Evolutionary conservation across 2,888 invertebrate species (phyloP).

Genomic region (Lycia hirtaria): DNA sequence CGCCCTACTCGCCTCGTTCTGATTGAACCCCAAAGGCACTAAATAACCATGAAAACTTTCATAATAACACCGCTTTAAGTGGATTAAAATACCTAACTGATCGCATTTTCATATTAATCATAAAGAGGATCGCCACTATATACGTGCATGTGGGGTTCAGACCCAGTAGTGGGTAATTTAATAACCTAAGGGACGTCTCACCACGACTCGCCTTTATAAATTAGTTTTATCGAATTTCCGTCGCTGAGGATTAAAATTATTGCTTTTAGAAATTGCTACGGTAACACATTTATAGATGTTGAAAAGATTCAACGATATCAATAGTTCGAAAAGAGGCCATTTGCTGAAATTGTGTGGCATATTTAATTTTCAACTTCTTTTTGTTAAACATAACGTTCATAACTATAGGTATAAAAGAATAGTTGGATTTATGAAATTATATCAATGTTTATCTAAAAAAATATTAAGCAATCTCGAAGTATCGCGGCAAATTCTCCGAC

Average conservation of each 20-base stretch:
- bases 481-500: slow-evolving; percentile 74
- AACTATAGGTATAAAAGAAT: no score
- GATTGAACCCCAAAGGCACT: slow-evolving; percentile 51
- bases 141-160: slow-evolving; percentile 46
- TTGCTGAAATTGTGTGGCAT: slow-evolving; percentile 15
- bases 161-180: slow-evolving; percentile 59
- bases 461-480: slow-evolving; percentile 47
- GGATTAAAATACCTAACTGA: slow-evolving; percentile 71
- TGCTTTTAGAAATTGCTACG: slow-evolving; percentile 54
- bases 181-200: slow-evolving; percentile 69
- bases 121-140: slow-evolving; percentile 60
- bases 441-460: slow-evolving; percentile 47
- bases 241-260: slow-evolving; percentile 65
- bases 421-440: slow-evolving; percentile 30
- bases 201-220: slow-evolving; percentile 65
- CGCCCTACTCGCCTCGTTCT: slow-evolving; percentile 49
- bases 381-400: no score
- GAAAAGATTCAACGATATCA: slow-evolving; percentile 22
- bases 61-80: slow-evolving; percentile 73
- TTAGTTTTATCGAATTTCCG: slow-evolving; percentile 70
- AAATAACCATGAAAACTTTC: slow-evolving; percentile 73
- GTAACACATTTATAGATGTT: slow-evolving; percentile 43
- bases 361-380: slow-evolving; percentile 12
- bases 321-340: slow-evolving; percentile 8
- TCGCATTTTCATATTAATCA: slow-evolving; percentile 73